phyloP scores from a whole-genome alignment of 1,140 invertebrate genomes.

The Camponotus vicinus region DNA sequence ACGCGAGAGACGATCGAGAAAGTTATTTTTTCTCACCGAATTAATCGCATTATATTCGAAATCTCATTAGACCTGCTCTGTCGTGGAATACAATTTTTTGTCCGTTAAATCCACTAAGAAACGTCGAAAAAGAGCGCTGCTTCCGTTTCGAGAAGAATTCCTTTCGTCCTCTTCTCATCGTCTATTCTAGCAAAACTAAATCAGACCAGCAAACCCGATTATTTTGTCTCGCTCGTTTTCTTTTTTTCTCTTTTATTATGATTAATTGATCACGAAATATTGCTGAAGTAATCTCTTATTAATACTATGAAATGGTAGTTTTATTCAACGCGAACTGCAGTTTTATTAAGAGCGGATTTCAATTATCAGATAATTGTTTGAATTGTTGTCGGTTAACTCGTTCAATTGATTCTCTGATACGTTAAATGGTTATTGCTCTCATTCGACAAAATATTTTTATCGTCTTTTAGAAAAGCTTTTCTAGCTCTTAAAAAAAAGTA shows the following conservation, averaged over 20 bases:
- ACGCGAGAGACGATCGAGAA: slow-evolving; percentile 32
- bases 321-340: not conserved
- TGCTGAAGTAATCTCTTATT: not conserved
- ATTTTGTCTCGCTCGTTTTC: not conserved
- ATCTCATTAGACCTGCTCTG: slow-evolving; percentile 82
- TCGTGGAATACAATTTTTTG: slow-evolving; percentile 82
- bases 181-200: slow-evolving; percentile 41
- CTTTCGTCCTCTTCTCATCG: slow-evolving; percentile 36
- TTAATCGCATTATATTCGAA: slow-evolving; percentile 83
- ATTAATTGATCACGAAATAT: not conserved
- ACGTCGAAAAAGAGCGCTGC: slow-evolving; percentile 67
- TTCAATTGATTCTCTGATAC: not conserved
- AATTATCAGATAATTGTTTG: not conserved
- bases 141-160: slow-evolving; percentile 39
- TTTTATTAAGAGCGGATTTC: not conserved
- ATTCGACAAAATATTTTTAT: not conserved
- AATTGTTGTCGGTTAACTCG: not conserved
- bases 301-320: not conserved
- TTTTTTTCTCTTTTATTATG: not conserved
- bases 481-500: not conserved
- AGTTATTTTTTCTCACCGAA: slow-evolving; percentile 30
- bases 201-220: slow-evolving; percentile 36
- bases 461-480: not conserved
- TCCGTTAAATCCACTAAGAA: slow-evolving; percentile 75
- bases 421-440: not conserved